Evolutionary conservation across 2,888 invertebrate species (phyloP).

Genomic region (Melipona beecheii): DNA sequence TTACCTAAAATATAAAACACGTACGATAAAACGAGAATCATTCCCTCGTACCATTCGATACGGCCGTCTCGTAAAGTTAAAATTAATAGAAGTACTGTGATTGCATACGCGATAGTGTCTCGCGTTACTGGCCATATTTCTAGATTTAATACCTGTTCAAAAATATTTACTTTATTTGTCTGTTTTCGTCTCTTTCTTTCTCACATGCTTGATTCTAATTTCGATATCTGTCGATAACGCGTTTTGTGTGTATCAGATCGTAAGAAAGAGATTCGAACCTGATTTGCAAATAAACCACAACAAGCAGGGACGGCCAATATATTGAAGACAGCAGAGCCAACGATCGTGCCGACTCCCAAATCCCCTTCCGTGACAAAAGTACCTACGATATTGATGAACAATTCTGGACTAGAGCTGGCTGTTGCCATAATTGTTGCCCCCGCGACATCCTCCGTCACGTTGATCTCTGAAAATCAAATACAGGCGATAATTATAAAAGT

Average conservation of each 20-base stretch:
- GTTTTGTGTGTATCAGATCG: neutral
- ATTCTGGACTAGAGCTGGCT: conserved; percentile 94
- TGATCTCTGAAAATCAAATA: conserved; percentile 45
- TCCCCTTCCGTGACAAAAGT: conserved; percentile 92
- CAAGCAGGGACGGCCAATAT: conserved; percentile 91
- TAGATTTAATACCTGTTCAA: conserved; percentile 86
- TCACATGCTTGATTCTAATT: neutral
- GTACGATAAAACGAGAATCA: conserved; percentile 89
- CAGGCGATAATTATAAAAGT: neutral
- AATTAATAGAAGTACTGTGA: conserved; percentile 90
- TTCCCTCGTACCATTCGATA: conserved; percentile 91
- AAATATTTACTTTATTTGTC: neutral
- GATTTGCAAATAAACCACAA: conserved; percentile 88
- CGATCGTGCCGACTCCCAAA: conserved; percentile 91
- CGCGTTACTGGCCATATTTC: conserved; percentile 92
- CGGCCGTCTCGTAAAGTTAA: conserved; percentile 89
- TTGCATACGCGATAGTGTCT: conserved; percentile 90
- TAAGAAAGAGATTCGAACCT: conserved; percentile 81
- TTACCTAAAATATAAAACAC: conserved; percentile 89
- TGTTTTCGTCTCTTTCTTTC: too few species aligned
- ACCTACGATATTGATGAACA: conserved; percentile 93
- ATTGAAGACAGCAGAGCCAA: conserved; percentile 92
- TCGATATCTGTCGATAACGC: neutral
- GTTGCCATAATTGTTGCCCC: conserved; percentile 97
- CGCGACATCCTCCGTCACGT: conserved; percentile 91